phyloP scores from a whole-genome alignment of 2,113 vertebrate species.

The Oryzias woworae region DNA sequence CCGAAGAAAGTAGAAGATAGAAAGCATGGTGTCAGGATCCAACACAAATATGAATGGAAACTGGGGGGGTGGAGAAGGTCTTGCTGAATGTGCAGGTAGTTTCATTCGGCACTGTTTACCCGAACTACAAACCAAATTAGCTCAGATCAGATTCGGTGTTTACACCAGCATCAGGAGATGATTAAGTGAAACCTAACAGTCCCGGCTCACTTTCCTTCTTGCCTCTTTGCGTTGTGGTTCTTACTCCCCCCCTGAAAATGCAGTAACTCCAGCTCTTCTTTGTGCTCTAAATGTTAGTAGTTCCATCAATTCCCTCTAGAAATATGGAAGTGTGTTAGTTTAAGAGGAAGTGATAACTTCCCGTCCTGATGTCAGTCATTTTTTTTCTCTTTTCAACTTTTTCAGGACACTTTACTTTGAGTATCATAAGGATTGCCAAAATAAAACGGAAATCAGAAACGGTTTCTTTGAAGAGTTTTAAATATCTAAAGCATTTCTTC shows the following conservation, averaged over 20 bases:
- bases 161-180: constrained; percentile 68
- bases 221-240: constrained; percentile 35
- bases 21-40: constrained; percentile 13
- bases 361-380: too few relatives aligned
- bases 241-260: constrained; percentile 8
- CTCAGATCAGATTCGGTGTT: constrained; percentile 71
- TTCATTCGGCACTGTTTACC: constrained; percentile 72
- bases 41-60: constrained; percentile 26
- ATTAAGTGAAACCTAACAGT: constrained; percentile 62
- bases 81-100: constrained; percentile 56
- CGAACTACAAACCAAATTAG: constrained; percentile 72
- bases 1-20: not conserved
- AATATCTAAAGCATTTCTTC: too few relatives aligned
- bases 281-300: too few relatives aligned
- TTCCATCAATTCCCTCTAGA: too few relatives aligned
- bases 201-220: constrained; percentile 53
- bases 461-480: too few relatives aligned
- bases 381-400: too few relatives aligned
- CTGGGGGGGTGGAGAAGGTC: constrained; percentile 13
- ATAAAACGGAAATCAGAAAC: too few relatives aligned
- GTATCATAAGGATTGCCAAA: too few relatives aligned
- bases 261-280: not conserved
- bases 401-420: too few relatives aligned
- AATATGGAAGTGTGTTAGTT: too few relatives aligned
- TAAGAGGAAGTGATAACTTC: too few relatives aligned